Evolutionary conservation across 1,140 invertebrate species (phyloP).

Genomic region (Laodelphax striatellus): DNA sequence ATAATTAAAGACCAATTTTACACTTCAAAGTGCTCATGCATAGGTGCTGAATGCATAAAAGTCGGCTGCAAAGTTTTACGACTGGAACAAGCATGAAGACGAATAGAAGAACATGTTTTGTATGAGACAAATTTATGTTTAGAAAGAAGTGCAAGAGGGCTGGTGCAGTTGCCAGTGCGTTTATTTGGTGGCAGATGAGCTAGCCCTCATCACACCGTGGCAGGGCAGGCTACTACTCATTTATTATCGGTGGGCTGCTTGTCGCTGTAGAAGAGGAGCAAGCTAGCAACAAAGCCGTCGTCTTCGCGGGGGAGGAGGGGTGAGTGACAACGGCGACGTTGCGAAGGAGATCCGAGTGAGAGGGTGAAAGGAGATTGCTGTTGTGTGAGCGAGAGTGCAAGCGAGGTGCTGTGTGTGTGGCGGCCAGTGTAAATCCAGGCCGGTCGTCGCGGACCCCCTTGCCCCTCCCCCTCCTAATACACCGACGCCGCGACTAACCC

Average conservation of each 20-base stretch:
- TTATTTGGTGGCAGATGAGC: too few species aligned
- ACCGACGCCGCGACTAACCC: not conserved
- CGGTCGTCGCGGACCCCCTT: slow-evolving; percentile 7
- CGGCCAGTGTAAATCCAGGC: slow-evolving; percentile 4
- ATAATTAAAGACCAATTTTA: too few species aligned
- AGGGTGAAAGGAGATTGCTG: not conserved
- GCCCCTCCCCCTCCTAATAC: slow-evolving; percentile 4
- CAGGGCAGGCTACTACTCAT: too few species aligned
- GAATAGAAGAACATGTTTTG: not conserved
- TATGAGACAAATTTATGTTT: too few species aligned
- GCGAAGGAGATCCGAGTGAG: not conserved
- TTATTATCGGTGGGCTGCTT: too few species aligned
- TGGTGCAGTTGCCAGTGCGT: too few species aligned
- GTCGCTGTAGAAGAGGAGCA: not conserved
- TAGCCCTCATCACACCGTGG: too few species aligned
- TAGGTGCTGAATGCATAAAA: not conserved
- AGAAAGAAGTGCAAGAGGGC: too few species aligned
- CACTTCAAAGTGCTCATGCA: not conserved
- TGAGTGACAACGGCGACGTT: too few species aligned
- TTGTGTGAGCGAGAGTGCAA: slow-evolving; percentile 1
- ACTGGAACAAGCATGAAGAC: not conserved
- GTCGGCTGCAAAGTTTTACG: not conserved
- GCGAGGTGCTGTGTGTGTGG: slow-evolving; percentile 1
- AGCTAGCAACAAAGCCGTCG: not conserved
- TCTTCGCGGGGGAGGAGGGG: not conserved